Evolutionary conservation across 2,888 invertebrate genomes (phyloP).

Genomic region (Tigriopus californicus): DNA sequence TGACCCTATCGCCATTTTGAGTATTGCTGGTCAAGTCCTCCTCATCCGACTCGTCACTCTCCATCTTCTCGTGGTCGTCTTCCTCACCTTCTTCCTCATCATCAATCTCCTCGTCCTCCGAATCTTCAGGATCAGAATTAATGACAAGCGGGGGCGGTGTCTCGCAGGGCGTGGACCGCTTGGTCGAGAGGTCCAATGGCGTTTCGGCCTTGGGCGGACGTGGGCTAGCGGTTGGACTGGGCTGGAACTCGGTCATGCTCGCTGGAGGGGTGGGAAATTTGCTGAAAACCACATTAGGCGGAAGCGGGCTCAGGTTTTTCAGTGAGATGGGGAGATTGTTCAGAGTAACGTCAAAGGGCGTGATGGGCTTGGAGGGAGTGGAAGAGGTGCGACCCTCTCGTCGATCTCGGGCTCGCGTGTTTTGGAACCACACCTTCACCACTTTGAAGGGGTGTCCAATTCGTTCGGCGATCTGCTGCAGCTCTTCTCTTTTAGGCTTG

Average conservation of each 20-base stretch:
- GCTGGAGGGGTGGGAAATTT: conserved; percentile 21
- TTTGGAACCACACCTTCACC: conserved; percentile 86
- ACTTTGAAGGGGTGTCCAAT: conserved; percentile 38
- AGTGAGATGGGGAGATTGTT: not conserved
- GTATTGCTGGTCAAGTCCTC: not conserved
- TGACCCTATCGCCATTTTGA: no score
- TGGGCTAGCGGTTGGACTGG: conserved; percentile 16
- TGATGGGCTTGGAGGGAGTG: not conserved
- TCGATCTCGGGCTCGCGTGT: conserved; percentile 71
- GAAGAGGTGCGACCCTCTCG: conserved; percentile 37
- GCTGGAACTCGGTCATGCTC: conserved; percentile 19
- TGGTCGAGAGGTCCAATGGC: conserved; percentile 76
- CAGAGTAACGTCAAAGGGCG: not conserved
- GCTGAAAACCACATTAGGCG: conserved; percentile 17
- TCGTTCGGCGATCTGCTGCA: conserved; percentile 63
- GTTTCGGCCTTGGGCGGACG: conserved; percentile 36
- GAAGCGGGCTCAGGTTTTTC: conserved; percentile 14
- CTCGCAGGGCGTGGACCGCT: conserved; percentile 41
- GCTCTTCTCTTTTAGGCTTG: conserved; percentile 79
- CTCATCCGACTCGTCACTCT: not conserved
- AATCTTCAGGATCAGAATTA: conserved; percentile 43
- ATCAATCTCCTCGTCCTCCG: conserved; percentile 25
- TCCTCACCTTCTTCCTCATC: conserved; percentile 26
- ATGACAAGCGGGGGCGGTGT: conserved; percentile 37
- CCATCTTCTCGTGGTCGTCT: conserved; percentile 28